Percentiles rank a stretch among this genome's conserved stretches.
These are phyloP conservation scores for Danionella dracula DNA, from an alignment of 2,797 vertebrate species.

Conservation along the genomic window DNA sequence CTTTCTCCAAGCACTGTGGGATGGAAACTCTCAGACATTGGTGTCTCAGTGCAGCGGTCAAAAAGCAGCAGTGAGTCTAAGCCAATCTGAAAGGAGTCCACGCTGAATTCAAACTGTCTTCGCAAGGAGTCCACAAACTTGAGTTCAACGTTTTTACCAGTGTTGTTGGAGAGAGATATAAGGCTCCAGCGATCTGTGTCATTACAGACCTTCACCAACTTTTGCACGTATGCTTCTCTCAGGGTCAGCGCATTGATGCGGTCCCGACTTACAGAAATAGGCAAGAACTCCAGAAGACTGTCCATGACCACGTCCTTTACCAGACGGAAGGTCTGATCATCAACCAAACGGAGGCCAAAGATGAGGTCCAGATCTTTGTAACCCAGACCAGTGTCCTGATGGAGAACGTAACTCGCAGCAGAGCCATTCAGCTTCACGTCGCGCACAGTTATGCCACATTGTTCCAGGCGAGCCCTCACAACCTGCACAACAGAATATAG, in stretches of 20 bases:
- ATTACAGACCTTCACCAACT: constrained; percentile 94
- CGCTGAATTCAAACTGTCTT: too few relatives aligned
- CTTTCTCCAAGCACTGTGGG: constrained; percentile 89
- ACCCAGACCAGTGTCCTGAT: constrained; percentile 88
- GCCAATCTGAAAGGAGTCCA: constrained; percentile 95
- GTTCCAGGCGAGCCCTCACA: constrained; percentile 83
- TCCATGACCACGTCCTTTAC: constrained; percentile 92
- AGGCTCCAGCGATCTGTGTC: too few relatives aligned
- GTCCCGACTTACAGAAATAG: constrained; percentile 80
- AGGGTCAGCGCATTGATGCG: constrained; percentile 87
- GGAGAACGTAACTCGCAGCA: constrained; percentile 87
- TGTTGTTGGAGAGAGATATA: constrained; percentile 95
- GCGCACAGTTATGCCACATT: constrained; percentile 77
- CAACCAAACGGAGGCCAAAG: constrained; percentile 81
- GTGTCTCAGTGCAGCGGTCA: constrained; percentile 83
- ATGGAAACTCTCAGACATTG: constrained; percentile 93
- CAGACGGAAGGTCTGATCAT: constrained; percentile 82
- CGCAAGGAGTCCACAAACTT: constrained; percentile 93
- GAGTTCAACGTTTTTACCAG: constrained; percentile 93
- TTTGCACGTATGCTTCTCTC: constrained; percentile 93
- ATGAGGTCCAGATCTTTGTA: constrained; percentile 96
- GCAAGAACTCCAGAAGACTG: constrained; percentile 91
- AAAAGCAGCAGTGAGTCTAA: constrained; percentile 91
- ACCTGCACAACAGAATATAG: constrained; percentile 63
- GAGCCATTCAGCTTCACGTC: constrained; percentile 88